Evolutionary conservation across 2,888 invertebrate species (phyloP).

Genomic region (Orthosia cruda): DNA sequence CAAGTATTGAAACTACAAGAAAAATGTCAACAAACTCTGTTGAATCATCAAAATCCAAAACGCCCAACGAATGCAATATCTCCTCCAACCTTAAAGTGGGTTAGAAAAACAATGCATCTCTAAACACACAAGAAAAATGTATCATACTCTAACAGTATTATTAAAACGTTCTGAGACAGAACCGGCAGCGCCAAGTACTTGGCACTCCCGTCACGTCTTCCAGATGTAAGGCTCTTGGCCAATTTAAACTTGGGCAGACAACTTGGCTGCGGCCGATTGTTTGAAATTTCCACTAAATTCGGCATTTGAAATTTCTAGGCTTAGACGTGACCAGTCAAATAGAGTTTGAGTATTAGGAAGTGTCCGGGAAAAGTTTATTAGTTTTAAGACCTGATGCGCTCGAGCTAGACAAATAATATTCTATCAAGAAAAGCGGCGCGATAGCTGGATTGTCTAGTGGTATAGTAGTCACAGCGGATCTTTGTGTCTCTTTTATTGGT

Average conservation of each 20-base stretch:
- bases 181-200: conserved; percentile 41
- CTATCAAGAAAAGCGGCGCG: too few relatives aligned
- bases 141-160: not conserved
- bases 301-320: conserved; percentile 34
- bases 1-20: not conserved
- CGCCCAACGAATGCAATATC: not conserved
- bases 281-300: conserved; percentile 56
- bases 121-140: not conserved
- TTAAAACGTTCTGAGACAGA: conserved; percentile 13
- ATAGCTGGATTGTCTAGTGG: too few relatives aligned
- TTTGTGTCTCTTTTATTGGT: too few relatives aligned
- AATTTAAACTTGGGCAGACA: conserved; percentile 80
- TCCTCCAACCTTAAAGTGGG: too few relatives aligned
- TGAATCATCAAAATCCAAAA: not conserved
- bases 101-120: not conserved
- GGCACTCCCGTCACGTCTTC: conserved; percentile 57
- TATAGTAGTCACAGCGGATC: too few relatives aligned
- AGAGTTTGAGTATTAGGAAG: not conserved
- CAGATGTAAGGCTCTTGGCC: conserved; percentile 74
- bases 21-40: not conserved
- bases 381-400: not conserved
- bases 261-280: conserved; percentile 53
- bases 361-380: not conserved
- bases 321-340: conserved; percentile 28
- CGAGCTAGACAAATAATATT: too few relatives aligned